Percentiles rank a stretch among this genome's conserved stretches.
phyloP scores from a whole-genome alignment of 2,113 vertebrate species.

The Anguilla rostrata region DNA sequence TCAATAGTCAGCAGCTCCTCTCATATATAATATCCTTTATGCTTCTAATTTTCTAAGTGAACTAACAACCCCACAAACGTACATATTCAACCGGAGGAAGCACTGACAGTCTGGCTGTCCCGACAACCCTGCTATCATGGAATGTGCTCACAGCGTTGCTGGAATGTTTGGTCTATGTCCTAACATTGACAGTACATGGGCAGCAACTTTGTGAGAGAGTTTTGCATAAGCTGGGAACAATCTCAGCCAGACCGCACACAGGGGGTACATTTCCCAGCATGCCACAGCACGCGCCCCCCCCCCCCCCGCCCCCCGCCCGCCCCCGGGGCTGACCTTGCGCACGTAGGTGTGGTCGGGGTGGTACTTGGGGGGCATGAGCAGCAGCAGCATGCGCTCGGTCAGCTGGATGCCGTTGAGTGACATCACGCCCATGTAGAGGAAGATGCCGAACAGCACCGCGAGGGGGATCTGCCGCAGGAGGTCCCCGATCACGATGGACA shows the following conservation, averaged over 20 bases:
- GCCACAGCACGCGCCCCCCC: background rate
- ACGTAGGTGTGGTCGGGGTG: conserved; percentile 89
- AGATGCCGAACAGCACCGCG: conserved; percentile 91
- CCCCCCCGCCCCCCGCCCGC: background rate
- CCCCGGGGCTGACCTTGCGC: conserved; percentile 78
- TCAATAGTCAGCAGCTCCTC: no score
- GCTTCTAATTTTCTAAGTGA: no score
- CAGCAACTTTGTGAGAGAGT: no score
- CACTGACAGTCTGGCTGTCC: no score
- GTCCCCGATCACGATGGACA: conserved; percentile 90
- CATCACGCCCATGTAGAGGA: conserved; percentile 93
- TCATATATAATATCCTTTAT: no score
- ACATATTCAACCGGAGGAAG: no score
- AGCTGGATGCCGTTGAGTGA: conserved; percentile 95
- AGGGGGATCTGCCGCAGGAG: conserved; percentile 87
- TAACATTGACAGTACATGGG: no score
- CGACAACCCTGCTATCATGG: no score
- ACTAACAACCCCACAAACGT: no score
- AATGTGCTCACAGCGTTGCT: no score
- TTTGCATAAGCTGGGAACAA: no score
- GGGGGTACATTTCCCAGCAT: background rate
- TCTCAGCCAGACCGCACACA: background rate
- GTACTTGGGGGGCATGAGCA: conserved; percentile 97
- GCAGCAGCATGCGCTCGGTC: conserved; percentile 86
- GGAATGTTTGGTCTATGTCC: no score